These are phyloP conservation scores for Linyphia triangularis DNA, from an alignment of 2,888 invertebrate species.

Conservation along the genomic window DNA sequence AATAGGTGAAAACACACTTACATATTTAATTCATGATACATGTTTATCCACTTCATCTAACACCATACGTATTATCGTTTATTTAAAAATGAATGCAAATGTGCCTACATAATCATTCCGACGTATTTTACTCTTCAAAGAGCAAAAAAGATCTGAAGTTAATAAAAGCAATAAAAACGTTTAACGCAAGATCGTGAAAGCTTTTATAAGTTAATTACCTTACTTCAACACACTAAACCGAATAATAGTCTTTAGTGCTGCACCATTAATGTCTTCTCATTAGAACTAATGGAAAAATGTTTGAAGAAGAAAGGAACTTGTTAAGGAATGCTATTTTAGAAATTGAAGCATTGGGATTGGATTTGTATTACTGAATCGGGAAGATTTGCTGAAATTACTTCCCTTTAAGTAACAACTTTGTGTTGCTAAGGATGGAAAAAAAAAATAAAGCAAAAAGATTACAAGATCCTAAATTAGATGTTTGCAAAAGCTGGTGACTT, in stretches of 20 bases:
- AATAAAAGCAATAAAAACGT: conserved; percentile 56
- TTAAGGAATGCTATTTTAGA: conserved; percentile 11
- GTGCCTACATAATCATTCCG: background rate
- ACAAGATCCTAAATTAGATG: too few species aligned
- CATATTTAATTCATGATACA: background rate
- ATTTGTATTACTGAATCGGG: background rate
- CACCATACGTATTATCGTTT: background rate
- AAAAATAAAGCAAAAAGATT: too few species aligned
- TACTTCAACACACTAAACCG: conserved; percentile 39
- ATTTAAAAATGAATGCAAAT: background rate
- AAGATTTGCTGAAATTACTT: background rate
- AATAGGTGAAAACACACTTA: too few species aligned
- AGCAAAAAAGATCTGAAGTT: conserved; percentile 12
- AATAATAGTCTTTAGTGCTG: conserved; percentile 53
- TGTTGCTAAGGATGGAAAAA: too few species aligned
- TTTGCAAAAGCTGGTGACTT: too few species aligned
- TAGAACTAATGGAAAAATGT: conserved; percentile 51
- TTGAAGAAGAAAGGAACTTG: conserved; percentile 25
- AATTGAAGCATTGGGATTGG: conserved; percentile 16
- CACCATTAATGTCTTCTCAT: conserved; percentile 60
- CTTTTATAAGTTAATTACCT: conserved; percentile 58
- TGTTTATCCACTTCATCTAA: too few species aligned
- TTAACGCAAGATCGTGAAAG: conserved; percentile 32
- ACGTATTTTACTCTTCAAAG: background rate
- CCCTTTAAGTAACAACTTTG: background rate